These are phyloP conservation scores for Anthopleura sola DNA, from an alignment of 64 coral and sea anemone genomes.

Conservation along the genomic window DNA sequence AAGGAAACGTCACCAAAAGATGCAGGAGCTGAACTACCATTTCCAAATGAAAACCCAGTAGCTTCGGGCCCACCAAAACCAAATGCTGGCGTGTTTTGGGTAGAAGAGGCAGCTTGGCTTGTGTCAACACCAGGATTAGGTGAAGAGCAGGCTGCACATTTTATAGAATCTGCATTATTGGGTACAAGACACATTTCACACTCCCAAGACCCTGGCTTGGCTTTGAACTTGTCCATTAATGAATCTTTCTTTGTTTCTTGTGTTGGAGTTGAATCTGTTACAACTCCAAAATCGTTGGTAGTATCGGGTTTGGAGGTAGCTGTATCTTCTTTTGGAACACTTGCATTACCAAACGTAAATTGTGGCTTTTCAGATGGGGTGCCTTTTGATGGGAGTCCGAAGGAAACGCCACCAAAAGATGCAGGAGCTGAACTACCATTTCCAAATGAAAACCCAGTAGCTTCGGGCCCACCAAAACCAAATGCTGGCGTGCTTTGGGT, in stretches of 20 bases:
- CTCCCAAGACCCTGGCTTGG: constrained; percentile 18
- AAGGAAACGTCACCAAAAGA: neutral
- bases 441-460: constrained; percentile 6
- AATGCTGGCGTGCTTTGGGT: neutral
- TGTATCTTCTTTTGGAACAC: neutral
- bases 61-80: neutral
- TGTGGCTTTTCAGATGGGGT: neutral
- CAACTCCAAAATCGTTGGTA: neutral
- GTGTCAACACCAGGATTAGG: constrained; percentile 14
- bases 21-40: neutral
- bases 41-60: constrained; percentile 1
- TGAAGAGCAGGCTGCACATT: constrained; percentile 29
- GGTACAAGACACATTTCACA: constrained; percentile 49
- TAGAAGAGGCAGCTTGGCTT: too few species aligned
- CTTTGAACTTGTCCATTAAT: constrained; percentile 23
- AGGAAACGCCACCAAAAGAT: neutral
- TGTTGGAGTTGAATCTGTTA: neutral
- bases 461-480: neutral
- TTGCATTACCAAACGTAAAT: neutral
- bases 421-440: neutral
- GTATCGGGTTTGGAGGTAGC: neutral
- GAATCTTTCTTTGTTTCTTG: neutral
- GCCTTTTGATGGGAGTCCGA: neutral
- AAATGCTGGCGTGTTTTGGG: neutral
- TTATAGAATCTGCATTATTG: neutral